Base-by-base conservation (phyloP, 2,113 vertebrate genomes). In the Cardinalis cardinalis region DNA sequence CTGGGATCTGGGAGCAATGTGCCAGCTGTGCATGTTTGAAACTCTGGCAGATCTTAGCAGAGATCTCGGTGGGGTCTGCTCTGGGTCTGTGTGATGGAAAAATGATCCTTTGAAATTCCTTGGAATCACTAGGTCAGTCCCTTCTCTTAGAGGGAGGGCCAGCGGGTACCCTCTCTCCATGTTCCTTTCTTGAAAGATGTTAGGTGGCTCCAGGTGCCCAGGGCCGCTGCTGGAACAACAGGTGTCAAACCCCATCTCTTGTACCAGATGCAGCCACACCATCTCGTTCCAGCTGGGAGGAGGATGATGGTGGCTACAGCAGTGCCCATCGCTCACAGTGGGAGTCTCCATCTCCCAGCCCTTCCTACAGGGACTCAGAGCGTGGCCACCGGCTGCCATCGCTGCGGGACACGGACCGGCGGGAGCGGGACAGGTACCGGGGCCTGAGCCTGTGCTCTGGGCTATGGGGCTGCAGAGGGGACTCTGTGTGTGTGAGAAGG, bases 281-380 rank as follows among this genome's bases (percentile, higher is more conserved):
- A 0, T 99, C 99, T 12, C 98, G 98, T 76, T 99, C 99, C 23
- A 98, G 98, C 92, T 99, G 99, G 99, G 99, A 99, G 53, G 99
- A 99, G 69, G 99, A 99, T 29, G 99, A 99, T 66, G 96, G 98
- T 20, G 97, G 98, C 59, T 99, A 85, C 91, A 90, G 94, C 73
- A 98, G 95, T 23, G 94, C 98, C 6, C 97, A 97, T 28, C 99
- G 98, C 81, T 99, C 99, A 0, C 99, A 99, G 77, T 99, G 99
- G 99, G 99, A 99, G 65, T 99, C 99, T 7, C 99, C 99, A 0
- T 99, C 99, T 19, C 99, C 99, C 0, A 74, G 97, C 0, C 98
- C 98, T 17, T 99, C 99, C n/a, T 96, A 69, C 61, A 97, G 96
- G 83, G 99, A 99, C 63, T 96, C 96, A 0, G 99, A 99, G 53